Base-by-base conservation (phyloP, 2,888 invertebrate genomes). In the Zygogramma bicolorata region DNA sequence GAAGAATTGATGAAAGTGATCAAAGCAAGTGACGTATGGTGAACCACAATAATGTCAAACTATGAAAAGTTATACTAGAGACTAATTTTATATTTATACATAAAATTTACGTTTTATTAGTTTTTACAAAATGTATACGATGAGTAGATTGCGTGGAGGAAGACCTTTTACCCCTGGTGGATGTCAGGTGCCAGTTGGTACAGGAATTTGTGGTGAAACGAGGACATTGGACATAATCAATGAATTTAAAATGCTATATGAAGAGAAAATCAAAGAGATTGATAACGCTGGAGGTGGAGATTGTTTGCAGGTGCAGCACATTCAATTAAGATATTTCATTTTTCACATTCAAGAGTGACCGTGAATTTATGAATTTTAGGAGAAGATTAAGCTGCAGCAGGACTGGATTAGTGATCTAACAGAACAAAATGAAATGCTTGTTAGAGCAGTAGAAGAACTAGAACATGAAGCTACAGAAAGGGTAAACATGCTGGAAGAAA, bases 391-490 rank as follows among this genome's bases (percentile, higher is more conserved):
- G 42, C 88, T 92, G 71, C 89, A 93, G 77, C 87, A 89, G 73
- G 89, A 91, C 66, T 93, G 93, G 93, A 91, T 93, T 75, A 85
- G 88, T 60, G 92, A 93, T 85, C 87, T 93, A 81, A 89, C 89
- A 46, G 91, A 90, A 29, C 93, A 94, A 87, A 94, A 93, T 85
- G 87, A 89, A 57, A 88, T 93, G 87, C 87, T 94, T 79, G 91
- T 91, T 63, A 89, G 88, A 68, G 91, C 91, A 2, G 91, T 94
- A 1, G 90, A 92, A 82, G 92, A 93, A 80, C 83, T 94, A 79
- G 93, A 94, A 85, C 84, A 87, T 25, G 92, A 93, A 79, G 91
- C 93, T 60, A 90, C 90, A 20, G 86, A 88, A 62, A 88, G 91
- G 77, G 89, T 93, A 22, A 85, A 88, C 74, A 81, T 89, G 70